These are phyloP conservation scores for Philypnodon macrostomus DNA, from an alignment of 2,797 vertebrate genomes.

Conservation along the genomic window DNA sequence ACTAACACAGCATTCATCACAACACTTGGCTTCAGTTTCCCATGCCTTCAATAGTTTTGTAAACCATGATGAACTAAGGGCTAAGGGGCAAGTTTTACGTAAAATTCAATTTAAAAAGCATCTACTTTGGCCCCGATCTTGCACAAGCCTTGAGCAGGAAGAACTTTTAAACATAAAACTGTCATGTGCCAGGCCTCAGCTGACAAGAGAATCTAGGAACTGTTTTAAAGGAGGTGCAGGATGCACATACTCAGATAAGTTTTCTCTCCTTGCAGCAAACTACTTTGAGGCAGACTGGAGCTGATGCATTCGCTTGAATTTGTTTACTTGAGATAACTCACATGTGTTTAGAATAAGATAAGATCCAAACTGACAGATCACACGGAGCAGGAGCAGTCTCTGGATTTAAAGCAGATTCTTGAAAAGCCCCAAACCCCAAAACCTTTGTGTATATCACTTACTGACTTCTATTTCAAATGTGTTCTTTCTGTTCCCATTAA, in stretches of 20 bases:
- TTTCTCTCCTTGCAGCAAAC: conserved; percentile 28
- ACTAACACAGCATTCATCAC: too few species aligned
- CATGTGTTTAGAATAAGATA: conserved; percentile 34
- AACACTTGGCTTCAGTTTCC: too few species aligned
- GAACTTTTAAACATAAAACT: conserved; percentile 24
- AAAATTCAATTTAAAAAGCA: too few species aligned
- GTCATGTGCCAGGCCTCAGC: conserved; percentile 42
- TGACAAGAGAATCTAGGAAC: conserved; percentile 38
- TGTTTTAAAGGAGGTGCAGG: conserved; percentile 15
- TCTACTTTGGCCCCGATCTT: too few species aligned
- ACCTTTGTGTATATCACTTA: conserved; percentile 33
- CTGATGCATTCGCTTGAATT: conserved; percentile 24
- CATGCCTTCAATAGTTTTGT: too few species aligned
- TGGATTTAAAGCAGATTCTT: conserved; percentile 38
- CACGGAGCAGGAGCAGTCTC: conserved; percentile 14
- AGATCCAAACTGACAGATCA: conserved; percentile 30
- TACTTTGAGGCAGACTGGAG: conserved; percentile 23
- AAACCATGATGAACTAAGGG: too few species aligned
- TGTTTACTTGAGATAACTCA: conserved; percentile 42
- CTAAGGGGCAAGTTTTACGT: too few species aligned
- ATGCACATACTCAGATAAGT: conserved; percentile 11
- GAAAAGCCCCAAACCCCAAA: conserved; percentile 42
- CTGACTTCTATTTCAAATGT: conserved; percentile 27
- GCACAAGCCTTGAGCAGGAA: conserved; percentile 19
- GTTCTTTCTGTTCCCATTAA: conserved; percentile 14